Evolutionary conservation across 2,797 vertebrate species (phyloP), one percentile per base, ranked within the genome.

Genomic region (Salarias fasciatus): DNA sequence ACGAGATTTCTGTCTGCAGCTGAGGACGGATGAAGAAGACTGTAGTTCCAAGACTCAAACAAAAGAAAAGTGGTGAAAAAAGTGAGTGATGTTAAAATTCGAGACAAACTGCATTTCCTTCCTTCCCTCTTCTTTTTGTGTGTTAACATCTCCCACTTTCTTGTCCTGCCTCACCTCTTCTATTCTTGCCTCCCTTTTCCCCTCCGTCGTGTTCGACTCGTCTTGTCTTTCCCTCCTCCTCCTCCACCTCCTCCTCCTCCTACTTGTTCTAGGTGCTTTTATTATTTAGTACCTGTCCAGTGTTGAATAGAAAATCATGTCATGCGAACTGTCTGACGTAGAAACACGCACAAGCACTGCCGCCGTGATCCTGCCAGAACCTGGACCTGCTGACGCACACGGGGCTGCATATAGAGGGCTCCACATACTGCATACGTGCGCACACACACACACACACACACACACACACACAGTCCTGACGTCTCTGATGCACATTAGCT

Each of bases 221-320:
- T 77, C 64, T 54, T 65, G 59, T 56, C 69, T 53, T 64, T 35
- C 9, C 33, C 33, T 24, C 69, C 61, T 41, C 59, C 69, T 75
- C n/a, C n/a, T n/a, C n/a, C n/a, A n/a, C n/a, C n/a, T n/a, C 18
- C 18, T 24, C 33, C 63, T 62, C 35, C 53, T 69, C 57, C 36
- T 44, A 31, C 81, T 77, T 78, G 76, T 79, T 80, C 78, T 47
- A 4, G 3, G 12, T 14, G 54, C 83, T 86, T 89, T 79, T 76
- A 91, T 91, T 88, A 90, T 90, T 91, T 86, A 91, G 83, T 77
- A 79, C 78, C 84, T 86, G 86, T 88, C 85, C 12, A 69, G 79
- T 18, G 0, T 35, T 48, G 71, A 84, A 82, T 63, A 86, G 79
- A 64, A 85, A 87, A 87, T 45, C 73, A 67, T 73, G 77, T 80